Base-by-base conservation (phyloP, 37 sponge, comb jelly and placozoan species). In the Mnemiopsis leidyi region DNA sequence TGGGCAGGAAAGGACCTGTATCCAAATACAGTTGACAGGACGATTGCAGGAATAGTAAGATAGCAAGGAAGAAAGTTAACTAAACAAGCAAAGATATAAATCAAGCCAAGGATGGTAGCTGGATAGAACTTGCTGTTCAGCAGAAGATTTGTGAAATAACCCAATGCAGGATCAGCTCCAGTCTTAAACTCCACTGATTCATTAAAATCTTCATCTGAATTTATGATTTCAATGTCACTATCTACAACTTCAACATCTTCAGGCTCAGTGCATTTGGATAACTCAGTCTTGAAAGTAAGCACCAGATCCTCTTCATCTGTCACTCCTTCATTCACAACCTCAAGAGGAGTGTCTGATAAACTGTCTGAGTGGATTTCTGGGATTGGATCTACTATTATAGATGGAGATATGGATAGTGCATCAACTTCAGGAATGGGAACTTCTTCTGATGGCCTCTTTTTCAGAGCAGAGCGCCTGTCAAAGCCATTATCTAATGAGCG, bases 21-120 rank as follows among this genome's bases (percentile, higher is more conserved):
- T 48, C 61, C 61, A 48, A 48, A 13, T 48, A 48, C 61, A 48
- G 61, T 48, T 18, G 13, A 18, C 61, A 48, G 13, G 61, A 48
- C 13, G 61, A 13, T 13, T 18, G 28, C 13, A 1, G 61, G 90
- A 0, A 85, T 61, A 25, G 90, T 85, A 37, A 38, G n/a, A 26
- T 40, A 40, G 29, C 35, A 77, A n/a, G 90, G 61, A 39, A 85
- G 90, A 61, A 85, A 39, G 39, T 28, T 24, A 85, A 85, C 1
- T 13, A 85, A 39, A 37, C 90, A 85, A 18, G 36, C 29, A 39
- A 28, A 25, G 0, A 40, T 35, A 39, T 77, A 77, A 20, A 77
- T 31, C 36, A 71, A 34, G 32, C 18, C 79, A 32, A 77, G 32
- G 36, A 77, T 32, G 16, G 26, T 77, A 1, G 29, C 90, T 38